Base-by-base conservation (phyloP, 1,140 invertebrate species). In the Tetramorium alpestre region DNA sequence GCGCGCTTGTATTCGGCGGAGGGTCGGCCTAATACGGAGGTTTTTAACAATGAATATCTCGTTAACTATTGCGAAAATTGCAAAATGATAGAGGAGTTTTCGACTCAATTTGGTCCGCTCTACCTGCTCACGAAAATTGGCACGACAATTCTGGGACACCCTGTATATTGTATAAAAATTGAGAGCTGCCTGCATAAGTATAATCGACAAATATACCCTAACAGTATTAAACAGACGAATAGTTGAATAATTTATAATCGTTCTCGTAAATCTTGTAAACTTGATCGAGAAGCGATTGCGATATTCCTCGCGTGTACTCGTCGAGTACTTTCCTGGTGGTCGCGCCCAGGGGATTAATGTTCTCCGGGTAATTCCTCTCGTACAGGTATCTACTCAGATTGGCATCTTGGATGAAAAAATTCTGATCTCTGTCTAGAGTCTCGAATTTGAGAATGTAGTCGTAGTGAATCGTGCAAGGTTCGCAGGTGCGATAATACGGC, bases 161-260 rank as follows among this genome's bases (percentile, higher is more conserved):
- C 22, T 22, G 22, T 22, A 38, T 2, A 3, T 44, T 11, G 13
- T 10, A n/a, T 47, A 33, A 47, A 67, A 75, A 49, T 4, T 41
- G n/a, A 54, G 16, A 67, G 69, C 56, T 84, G 54, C 44, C 80
- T 49, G 13, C 56, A 28, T 70, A 56, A 62, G 49, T 64, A 51
- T 28, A 18, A 58, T 7, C 54, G 16, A 56, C 54, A 56, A 22
- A 82, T 25, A 73, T 25, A 38, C 67, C 6, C 49, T 3, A n/a
- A 69, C 18, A 62, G 25, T 10, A 41, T 81, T 82, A 91, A 38
- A 86, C 18, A 47, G 62, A 77, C 89, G 96, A 94, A 92, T 97
- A 97, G 85, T 96, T 96, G 89, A 97, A 97, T 92, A 97, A 95
- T 94, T 97, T 96, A 94, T 98, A 98, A 94, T 98, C 97, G 62